Evolutionary conservation across 1,140 invertebrate genomes (phyloP).

Genomic region (Aphelenchoides avenae): DNA sequence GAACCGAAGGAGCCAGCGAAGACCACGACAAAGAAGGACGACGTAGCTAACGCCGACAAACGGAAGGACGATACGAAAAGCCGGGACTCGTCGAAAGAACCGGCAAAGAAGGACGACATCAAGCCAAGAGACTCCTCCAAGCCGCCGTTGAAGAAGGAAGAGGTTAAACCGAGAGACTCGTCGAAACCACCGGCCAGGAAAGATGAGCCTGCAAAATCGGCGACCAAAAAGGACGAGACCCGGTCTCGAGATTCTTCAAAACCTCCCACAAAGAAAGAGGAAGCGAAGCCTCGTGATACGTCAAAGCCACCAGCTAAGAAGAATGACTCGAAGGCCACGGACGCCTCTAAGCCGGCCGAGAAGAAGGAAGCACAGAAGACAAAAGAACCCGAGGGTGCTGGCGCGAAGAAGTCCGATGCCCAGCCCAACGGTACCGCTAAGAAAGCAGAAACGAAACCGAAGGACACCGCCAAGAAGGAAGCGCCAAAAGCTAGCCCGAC

Average conservation of each 20-base stretch:
- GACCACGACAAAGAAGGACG: conserved; percentile 1
- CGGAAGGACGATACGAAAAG: too few species aligned
- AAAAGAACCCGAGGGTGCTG: background rate
- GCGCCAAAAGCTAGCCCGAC: conserved; percentile 9
- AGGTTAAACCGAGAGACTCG: too few species aligned
- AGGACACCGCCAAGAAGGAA: conserved; percentile 7
- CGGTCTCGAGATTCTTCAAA: too few species aligned
- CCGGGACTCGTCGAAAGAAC: too few species aligned
- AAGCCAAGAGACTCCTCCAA: too few species aligned
- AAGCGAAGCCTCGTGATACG: background rate
- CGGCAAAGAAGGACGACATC: too few species aligned
- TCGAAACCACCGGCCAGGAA: too few species aligned
- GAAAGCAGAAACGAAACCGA: background rate
- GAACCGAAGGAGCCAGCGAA: background rate
- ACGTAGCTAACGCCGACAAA: too few species aligned
- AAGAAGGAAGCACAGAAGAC: background rate
- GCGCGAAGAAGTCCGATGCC: conserved; percentile 4
- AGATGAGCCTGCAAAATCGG: background rate
- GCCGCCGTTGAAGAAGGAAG: too few species aligned
- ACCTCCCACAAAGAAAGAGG: too few species aligned
- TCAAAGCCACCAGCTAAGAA: too few species aligned
- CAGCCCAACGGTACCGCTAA: too few species aligned
- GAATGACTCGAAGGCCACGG: conserved; percentile 6
- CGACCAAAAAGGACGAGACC: conserved; percentile 3
- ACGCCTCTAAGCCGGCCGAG: background rate